A percentile compares a stretch with the other conserved stretches of the same genome.
phyloP scores from a whole-genome alignment of 2,797 vertebrate species.

The Alcedo quadribrachys region DNA sequence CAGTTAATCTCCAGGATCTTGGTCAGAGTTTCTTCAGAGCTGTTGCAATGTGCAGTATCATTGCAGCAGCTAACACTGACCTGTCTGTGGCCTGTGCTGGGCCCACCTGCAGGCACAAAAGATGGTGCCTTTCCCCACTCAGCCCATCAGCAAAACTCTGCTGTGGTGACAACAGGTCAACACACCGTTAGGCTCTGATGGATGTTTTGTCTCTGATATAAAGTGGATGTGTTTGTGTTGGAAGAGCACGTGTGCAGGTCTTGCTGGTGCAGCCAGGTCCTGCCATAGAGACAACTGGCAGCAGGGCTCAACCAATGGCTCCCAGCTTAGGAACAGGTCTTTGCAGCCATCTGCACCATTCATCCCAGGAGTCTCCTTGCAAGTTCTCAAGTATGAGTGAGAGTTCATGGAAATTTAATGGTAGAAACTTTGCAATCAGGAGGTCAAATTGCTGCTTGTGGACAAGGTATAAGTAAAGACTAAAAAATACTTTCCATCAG shows the following conservation, averaged over 20 bases:
- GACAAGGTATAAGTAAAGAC: neutral
- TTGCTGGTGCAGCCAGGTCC: neutral
- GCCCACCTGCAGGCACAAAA: neutral
- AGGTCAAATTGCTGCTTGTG: neutral
- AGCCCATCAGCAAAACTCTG: neutral
- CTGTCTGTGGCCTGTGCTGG: neutral
- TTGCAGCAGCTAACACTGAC: neutral
- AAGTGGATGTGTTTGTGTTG: neutral
- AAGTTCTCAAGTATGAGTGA: neutral
- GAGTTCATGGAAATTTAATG: neutral
- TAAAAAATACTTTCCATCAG: neutral
- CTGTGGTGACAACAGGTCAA: neutral
- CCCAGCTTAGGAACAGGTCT: fast-evolving
- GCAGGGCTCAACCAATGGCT: fast-evolving
- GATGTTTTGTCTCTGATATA: neutral
- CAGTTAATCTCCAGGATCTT: neutral
- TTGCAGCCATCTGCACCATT: neutral
- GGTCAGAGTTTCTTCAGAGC: neutral
- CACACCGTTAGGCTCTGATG: fast-evolving
- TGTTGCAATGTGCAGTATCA: neutral
- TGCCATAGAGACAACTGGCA: neutral
- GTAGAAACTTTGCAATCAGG: neutral
- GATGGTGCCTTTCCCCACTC: neutral
- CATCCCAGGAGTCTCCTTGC: neutral
- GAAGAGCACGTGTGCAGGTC: neutral